Evolutionary conservation across 1,140 invertebrate genomes (phyloP).

Genomic region (Lysiphlebus fabarum): DNA sequence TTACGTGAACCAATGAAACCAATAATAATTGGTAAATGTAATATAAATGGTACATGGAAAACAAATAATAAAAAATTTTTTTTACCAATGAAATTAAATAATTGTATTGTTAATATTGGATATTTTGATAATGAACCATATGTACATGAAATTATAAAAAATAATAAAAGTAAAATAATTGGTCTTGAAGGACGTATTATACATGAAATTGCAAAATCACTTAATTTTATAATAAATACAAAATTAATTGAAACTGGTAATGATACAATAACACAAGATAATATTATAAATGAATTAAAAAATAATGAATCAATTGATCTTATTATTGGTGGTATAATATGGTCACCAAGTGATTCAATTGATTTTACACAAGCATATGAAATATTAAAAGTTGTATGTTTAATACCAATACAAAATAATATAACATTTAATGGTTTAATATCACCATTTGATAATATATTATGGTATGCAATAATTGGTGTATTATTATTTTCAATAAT

Average conservation of each 20-base stretch:
- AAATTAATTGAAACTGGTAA: slow-evolving; percentile 7
- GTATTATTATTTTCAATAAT: slow-evolving; percentile 31
- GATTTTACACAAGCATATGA: slow-evolving; percentile 40
- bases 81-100: slow-evolving; percentile 22
- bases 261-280: slow-evolving; percentile 1
- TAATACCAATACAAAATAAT: slow-evolving; percentile 34
- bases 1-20: slow-evolving; percentile 26
- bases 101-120: slow-evolving; percentile 27
- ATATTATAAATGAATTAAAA: slow-evolving; percentile 16
- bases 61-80: slow-evolving; percentile 13
- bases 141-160: slow-evolving; percentile 15
- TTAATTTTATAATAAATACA: slow-evolving; percentile 8
- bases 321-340: slow-evolving; percentile 37
- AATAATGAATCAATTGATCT: slow-evolving; percentile 32
- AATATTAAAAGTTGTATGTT: slow-evolving; percentile 38
- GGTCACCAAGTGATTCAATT: slow-evolving; percentile 24
- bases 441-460: slow-evolving; percentile 31
- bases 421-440: slow-evolving; percentile 40
- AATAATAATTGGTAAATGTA: slow-evolving; percentile 32
- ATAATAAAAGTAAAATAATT: background rate
- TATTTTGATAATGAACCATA: slow-evolving; percentile 38
- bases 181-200: slow-evolving; percentile 31
- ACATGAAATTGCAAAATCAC: background rate
- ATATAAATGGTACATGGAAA: slow-evolving; percentile 8
- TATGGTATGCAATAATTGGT: slow-evolving; percentile 39